A percentile compares a stretch with the other conserved stretches of the same genome.
Conservation (phyloP, 2,113 vertebrate species). For the Caretta caretta region DNA sequence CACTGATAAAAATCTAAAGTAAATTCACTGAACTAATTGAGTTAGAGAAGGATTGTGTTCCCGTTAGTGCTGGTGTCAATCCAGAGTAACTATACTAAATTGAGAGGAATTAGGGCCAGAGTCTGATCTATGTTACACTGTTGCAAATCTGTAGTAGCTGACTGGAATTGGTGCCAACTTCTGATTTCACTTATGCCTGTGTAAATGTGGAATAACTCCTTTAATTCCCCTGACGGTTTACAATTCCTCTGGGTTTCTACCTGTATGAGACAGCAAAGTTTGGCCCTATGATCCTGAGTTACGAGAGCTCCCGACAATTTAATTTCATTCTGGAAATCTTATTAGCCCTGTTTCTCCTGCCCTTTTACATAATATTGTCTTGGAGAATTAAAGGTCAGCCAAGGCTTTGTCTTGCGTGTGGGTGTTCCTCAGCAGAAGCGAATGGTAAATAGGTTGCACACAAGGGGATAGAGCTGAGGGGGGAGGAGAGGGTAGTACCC, state of each 20-base stretch:
- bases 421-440: conserved; percentile 38
- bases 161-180: neutral
- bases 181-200: conserved; percentile 32
- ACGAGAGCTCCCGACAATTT: neutral
- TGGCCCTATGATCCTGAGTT: neutral
- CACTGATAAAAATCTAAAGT: neutral
- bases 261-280: neutral
- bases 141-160: conserved; percentile 6
- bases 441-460: conserved; percentile 36
- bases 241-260: conserved; percentile 6
- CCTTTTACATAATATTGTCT: conserved; percentile 64
- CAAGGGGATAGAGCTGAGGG: conserved; percentile 26
- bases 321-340: conserved; percentile 51
- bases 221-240: neutral
- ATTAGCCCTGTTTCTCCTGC: conserved; percentile 15
- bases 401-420: conserved; percentile 44
- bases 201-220: conserved; percentile 4
- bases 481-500: conserved; percentile 40
- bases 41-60: neutral
- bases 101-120: neutral
- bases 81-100: neutral
- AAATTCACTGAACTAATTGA: neutral
- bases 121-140: neutral
- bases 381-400: conserved; percentile 69
- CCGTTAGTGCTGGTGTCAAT: neutral